These are phyloP conservation scores for Dromius quadrimaculatus DNA, from an alignment of 2,888 invertebrate species.

Conservation along the genomic window DNA sequence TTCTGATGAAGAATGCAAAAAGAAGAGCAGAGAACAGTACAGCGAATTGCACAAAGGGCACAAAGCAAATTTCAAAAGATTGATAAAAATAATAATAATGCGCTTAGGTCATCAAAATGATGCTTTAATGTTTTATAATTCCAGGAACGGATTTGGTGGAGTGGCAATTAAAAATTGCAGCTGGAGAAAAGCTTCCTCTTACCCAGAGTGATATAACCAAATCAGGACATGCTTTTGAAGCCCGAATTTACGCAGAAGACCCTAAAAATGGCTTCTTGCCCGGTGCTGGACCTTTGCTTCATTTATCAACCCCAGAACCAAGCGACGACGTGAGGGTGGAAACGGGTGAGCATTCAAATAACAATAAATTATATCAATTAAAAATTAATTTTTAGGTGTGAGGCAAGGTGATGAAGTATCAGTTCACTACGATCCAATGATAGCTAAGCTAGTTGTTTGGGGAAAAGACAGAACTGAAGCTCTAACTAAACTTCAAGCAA, in stretches of 20 bases:
- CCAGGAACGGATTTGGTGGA: constrained; percentile 95
- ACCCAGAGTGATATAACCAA: constrained; percentile 83
- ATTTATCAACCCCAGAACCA: constrained; percentile 79
- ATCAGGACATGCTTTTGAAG: constrained; percentile 94
- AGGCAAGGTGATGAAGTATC: constrained; percentile 94
- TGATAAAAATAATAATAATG: no score
- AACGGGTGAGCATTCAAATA: constrained; percentile 68
- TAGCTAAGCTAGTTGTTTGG: constrained; percentile 98
- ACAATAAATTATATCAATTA: neutral
- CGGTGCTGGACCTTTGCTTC: constrained; percentile 86
- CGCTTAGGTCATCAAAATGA: no score
- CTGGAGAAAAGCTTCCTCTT: constrained; percentile 87
- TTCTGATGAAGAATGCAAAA: no score
- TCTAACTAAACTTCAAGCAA: constrained; percentile 79
- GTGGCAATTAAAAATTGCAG: constrained; percentile 94
- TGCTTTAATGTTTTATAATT: constrained; percentile 38
- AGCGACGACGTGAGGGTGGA: constrained; percentile 84
- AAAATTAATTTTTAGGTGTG: constrained; percentile 69
- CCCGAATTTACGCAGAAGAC: constrained; percentile 95
- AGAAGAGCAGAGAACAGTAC: no score
- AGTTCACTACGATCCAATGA: constrained; percentile 99
- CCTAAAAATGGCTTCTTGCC: constrained; percentile 90
- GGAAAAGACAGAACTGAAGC: constrained; percentile 86
- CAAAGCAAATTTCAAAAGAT: no score
- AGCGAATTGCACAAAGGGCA: no score